Percentiles rank a stretch among this genome's conserved stretches.
Evolutionary conservation across 2,797 vertebrate genomes (phyloP).

Genomic region (Scomberomorus guttatus): DNA sequence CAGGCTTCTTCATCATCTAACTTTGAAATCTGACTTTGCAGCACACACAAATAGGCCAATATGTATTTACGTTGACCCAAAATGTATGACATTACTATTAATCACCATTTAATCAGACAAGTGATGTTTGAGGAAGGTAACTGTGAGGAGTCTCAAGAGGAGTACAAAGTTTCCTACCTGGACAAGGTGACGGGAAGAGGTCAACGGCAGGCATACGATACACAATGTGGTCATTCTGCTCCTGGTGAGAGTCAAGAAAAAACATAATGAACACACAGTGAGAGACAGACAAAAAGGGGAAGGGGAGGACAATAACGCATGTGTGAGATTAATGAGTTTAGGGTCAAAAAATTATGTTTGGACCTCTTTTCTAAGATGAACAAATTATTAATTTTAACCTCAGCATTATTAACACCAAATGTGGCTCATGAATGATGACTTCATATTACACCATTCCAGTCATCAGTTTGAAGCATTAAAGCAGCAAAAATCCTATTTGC

Average conservation of each 20-base stretch:
- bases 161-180: slow-evolving; percentile 73
- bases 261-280: slow-evolving; percentile 11
- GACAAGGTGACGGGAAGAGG: slow-evolving; percentile 69
- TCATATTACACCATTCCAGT: too few relatives aligned
- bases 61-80: too few relatives aligned
- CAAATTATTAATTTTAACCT: too few relatives aligned
- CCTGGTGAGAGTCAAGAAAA: slow-evolving; percentile 64
- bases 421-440: not conserved
- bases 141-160: not conserved
- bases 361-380: too few relatives aligned
- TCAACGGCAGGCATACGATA: slow-evolving; percentile 84
- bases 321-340: too few relatives aligned
- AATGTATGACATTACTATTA: too few relatives aligned
- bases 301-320: not conserved
- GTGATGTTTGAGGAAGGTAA: not conserved
- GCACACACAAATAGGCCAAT: not conserved
- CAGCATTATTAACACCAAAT: not conserved
- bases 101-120: not conserved
- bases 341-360: too few relatives aligned
- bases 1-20: not conserved
- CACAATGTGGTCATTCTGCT: slow-evolving; percentile 85
- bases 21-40: not conserved
- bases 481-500: not conserved
- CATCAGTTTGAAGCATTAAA: not conserved
- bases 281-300: not conserved